Base-by-base conservation (phyloP, 2,888 invertebrate genomes). In the Conomelus anceps region DNA sequence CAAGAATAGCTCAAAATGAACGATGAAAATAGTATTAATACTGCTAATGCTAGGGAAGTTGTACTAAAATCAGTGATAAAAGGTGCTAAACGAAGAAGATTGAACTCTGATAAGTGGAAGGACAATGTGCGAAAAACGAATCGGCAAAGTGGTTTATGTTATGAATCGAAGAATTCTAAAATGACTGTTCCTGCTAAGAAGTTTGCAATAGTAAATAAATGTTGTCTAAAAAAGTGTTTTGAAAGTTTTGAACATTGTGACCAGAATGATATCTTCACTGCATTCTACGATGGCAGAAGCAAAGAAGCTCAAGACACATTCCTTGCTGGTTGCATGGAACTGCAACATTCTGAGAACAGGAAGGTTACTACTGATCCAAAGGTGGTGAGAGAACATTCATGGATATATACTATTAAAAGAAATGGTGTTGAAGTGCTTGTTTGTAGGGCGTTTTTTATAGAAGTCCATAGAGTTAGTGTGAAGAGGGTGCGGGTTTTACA, bases 371-470 rank as follows among this genome's bases (percentile, higher is more conserved):
- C 29, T 20, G 85, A 87, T 85, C 87, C 87, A 87, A 89, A 87
- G 24, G 85, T 85, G 34, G 85, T 29, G 22, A 29, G 23, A 86
- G 84, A 22, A 84, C 23, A 24, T 24, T 23, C 34, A 22, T 89
- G 89, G 88, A 23, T 22, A 23, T 89, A 89, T 29, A 20, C 63
- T 22, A 22, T 89, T 22, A 26, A 34, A 22, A n/a, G 22, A 29
- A 89, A 89, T 23, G 84, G 23, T 23, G 22, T 84, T 84, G 22
- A 20, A n/a, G 23, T 88, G 84, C 84, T 22, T 41, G 84, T 87
- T 22, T 90, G 90, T 41, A 22, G 89, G 17, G 22, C 63, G 3
- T 90, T 90, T 22, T n/a, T 90, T 86, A n/a, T 87, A 22, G 17
- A 86, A 22, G 4, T 89, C 22, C 63, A 23, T 22, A 17, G 89